Conservation (phyloP, 2,888 invertebrate genomes). For the Dasypogon diadema region DNA sequence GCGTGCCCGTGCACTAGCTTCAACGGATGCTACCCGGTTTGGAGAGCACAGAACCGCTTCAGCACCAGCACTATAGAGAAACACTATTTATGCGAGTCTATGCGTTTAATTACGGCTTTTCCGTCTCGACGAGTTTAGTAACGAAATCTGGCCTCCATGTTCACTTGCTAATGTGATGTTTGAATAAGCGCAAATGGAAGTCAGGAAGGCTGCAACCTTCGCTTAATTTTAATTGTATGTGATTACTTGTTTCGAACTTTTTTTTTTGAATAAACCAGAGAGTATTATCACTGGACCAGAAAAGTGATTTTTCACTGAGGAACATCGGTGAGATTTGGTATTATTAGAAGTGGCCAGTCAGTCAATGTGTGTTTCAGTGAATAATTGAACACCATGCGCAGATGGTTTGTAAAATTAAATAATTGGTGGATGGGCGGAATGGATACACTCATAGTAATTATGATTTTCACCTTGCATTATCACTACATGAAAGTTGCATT, state of each 20-base stretch:
- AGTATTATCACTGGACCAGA: slow-evolving; percentile 5
- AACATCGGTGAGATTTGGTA: too few species aligned
- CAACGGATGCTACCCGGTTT: not conserved
- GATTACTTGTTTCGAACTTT: not conserved
- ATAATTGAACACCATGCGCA: too few species aligned
- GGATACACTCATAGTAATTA: too few species aligned
- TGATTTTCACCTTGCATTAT: too few species aligned
- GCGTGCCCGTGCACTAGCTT: not conserved
- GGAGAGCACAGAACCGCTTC: not conserved
- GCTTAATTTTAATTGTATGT: not conserved
- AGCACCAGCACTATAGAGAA: not conserved
- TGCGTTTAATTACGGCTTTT: slow-evolving; percentile 1
- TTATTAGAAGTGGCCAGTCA: too few species aligned
- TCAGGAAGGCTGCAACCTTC: slow-evolving; percentile 9
- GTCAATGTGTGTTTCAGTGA: too few species aligned
- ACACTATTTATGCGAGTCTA: slow-evolving; percentile 5
- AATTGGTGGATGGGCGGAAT: too few species aligned
- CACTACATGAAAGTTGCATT: too few species aligned
- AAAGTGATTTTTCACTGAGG: not conserved
- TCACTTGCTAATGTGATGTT: not conserved
- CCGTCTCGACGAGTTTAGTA: not conserved
- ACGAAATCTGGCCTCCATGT: not conserved
- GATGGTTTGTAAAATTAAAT: too few species aligned
- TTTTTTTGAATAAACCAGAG: not conserved
- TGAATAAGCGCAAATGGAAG: not conserved